phyloP scores from a whole-genome alignment of 2,888 invertebrate species.

The Axea sp. region DNA sequence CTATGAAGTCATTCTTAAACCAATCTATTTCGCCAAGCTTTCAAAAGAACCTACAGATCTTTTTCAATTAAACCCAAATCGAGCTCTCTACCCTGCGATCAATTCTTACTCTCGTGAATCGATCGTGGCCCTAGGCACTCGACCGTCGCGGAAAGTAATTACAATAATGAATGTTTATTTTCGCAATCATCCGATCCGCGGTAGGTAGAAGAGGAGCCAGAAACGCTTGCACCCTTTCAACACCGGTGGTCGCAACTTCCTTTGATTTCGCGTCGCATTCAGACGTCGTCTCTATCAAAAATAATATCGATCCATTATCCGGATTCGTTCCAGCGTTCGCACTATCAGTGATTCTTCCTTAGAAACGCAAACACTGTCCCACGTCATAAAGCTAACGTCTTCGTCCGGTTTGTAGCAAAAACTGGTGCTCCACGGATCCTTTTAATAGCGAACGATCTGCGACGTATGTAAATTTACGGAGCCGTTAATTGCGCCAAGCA shows the following conservation, averaged over 20 bases:
- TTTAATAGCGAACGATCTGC: constrained; percentile 71
- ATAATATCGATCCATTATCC: constrained; percentile 51
- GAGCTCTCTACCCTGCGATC: constrained; percentile 7
- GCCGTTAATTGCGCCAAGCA: constrained; percentile 74
- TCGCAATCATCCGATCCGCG: constrained; percentile 76
- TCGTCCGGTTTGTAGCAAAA: constrained; percentile 55
- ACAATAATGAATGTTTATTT: constrained; percentile 78
- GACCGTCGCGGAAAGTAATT: constrained; percentile 75
- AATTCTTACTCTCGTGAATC: constrained; percentile 30
- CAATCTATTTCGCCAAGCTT: not conserved
- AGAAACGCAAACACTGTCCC: not conserved
- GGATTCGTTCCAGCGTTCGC: constrained; percentile 26
- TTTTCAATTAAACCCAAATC: constrained; percentile 34
- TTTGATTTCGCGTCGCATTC: constrained; percentile 37
- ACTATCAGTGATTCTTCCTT: constrained; percentile 28
- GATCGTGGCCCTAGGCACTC: constrained; percentile 67
- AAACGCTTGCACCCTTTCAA: constrained; percentile 66
- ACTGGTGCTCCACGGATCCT: constrained; percentile 53
- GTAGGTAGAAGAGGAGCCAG: constrained; percentile 74
- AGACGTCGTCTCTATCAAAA: constrained; percentile 43
- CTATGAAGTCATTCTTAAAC: too few relatives aligned
- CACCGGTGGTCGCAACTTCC: constrained; percentile 68
- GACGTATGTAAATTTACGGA: constrained; percentile 74
- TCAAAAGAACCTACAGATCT: not conserved
- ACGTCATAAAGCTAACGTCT: constrained; percentile 50